Base-by-base conservation (phyloP, 2,797 vertebrate genomes). In the Oophaga sylvatica region DNA sequence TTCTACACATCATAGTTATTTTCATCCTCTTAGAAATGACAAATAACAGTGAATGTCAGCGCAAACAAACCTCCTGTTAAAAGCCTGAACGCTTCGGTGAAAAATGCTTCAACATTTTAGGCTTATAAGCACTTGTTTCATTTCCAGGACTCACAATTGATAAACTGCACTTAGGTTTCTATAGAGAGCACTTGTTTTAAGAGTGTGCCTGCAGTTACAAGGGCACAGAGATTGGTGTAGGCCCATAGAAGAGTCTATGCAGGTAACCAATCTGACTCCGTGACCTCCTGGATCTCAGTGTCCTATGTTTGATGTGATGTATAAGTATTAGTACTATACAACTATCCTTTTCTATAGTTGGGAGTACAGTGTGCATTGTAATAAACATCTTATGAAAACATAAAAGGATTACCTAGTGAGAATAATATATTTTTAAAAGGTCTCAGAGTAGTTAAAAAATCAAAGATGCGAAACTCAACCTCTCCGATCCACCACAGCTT, bases 31-130 rank as follows among this genome's bases (percentile, higher is more conserved):
- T 65, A 80, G 78, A 80, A 57, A 62, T 80, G 29, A 65, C 59
- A 80, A 80, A 63, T 80, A 62, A 80, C 78, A 60, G 78, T 63
- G 78, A 62, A 62, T 63, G 29, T 35, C 59, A 80, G 78, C 1
- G 57, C 57, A 80, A 80, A 60, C 75, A 77, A 77, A 77, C 75
- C 75, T 56, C 75, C 75, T 77, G 75, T 56, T 77, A 80, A 35
- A 80, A 41, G 57, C 78, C 62, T 20, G 16, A 80, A 80, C 29
- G 10, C 56, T 22, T 62, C 17, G 20, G 15, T 35, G 57, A 62
- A 63, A 62, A 60, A 80, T 80, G 59, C 57, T 80, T 80, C 19
- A 60, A 80, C 78, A 60, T 60, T 60, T 80, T 80, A 62, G 29
- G 56, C 59, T 9, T 73, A 29, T 68, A 82, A 41, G 31, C 62